phyloP scores from a whole-genome alignment of 92 coral and sea anemone genomes.

The Anthopleura xanthogrammica region DNA sequence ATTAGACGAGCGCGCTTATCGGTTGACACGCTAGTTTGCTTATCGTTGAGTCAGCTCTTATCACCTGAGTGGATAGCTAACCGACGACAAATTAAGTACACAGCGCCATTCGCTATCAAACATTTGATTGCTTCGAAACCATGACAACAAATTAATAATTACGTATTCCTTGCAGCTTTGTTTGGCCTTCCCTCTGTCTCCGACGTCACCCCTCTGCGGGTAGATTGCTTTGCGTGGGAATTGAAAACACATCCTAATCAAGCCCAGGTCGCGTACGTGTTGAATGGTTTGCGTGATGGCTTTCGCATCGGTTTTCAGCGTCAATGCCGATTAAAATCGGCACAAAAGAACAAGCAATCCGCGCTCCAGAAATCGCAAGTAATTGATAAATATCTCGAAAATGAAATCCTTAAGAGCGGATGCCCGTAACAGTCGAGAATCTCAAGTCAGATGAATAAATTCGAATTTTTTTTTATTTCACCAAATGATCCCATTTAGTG shows the following conservation, averaged over 20 bases:
- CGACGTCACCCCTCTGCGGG: background rate
- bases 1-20: too few relatives aligned
- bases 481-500: too few relatives aligned
- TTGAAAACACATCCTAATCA: constrained; percentile 10
- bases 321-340: background rate
- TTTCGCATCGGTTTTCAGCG: constrained; percentile 13
- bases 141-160: background rate
- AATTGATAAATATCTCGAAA: background rate
- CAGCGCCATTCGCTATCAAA: background rate
- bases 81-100: background rate
- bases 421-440: too few relatives aligned
- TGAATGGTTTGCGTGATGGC: constrained; percentile 8
- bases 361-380: background rate
- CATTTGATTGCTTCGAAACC: background rate
- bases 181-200: constrained; percentile 16
- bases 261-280: constrained; percentile 10
- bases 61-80: too few relatives aligned
- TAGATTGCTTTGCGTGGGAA: constrained; percentile 12
- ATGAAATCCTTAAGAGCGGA: constrained; percentile 14
- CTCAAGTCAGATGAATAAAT: too few relatives aligned
- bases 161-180: constrained; percentile 9
- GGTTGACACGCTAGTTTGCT: background rate
- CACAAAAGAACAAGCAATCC: constrained; percentile 9
- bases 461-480: too few relatives aligned
- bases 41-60: too few relatives aligned